These are phyloP conservation scores for Benthosema pterotum DNA, from an alignment of 2,797 vertebrate genomes.

Conservation along the genomic window DNA sequence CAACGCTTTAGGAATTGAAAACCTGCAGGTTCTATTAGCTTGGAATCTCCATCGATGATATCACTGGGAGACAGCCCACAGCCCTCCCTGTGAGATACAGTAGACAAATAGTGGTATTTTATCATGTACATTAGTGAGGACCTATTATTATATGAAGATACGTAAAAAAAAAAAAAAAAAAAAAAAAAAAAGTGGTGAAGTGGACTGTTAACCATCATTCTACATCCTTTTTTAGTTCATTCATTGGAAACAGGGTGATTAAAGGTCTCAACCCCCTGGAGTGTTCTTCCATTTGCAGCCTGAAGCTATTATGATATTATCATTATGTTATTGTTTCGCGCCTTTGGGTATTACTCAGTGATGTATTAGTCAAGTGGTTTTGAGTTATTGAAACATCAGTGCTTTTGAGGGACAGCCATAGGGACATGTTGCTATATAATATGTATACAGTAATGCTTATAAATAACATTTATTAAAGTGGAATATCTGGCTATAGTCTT, in stretches of 20 bases:
- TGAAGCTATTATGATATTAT: slow-evolving; percentile 65
- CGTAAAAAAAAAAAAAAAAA: no score
- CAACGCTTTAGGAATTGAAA: no score
- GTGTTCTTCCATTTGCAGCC: slow-evolving; percentile 54
- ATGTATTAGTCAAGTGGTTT: slow-evolving; percentile 62
- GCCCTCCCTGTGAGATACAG: no score
- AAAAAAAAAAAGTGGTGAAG: no score
- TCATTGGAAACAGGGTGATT: slow-evolving; percentile 43
- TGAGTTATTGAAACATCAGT: slow-evolving; percentile 67
- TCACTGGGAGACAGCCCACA: no score
- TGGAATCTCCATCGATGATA: no score
- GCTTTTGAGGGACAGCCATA: slow-evolving; percentile 50
- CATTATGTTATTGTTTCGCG: slow-evolving; percentile 49
- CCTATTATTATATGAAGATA: no score
- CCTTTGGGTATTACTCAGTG: slow-evolving; percentile 43
- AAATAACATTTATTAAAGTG: no score
- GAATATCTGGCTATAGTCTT: no score
- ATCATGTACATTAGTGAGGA: no score
- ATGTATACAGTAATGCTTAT: slow-evolving; percentile 22
- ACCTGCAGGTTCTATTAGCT: no score
- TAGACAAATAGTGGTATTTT: no score
- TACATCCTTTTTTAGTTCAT: slow-evolving; percentile 14
- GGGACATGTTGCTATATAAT: slow-evolving; percentile 29
- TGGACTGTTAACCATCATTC: neutral
- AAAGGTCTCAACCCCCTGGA: slow-evolving; percentile 56